Conservation (phyloP, 64 coral and sea anemone genomes). For the Acropora yongei region DNA sequence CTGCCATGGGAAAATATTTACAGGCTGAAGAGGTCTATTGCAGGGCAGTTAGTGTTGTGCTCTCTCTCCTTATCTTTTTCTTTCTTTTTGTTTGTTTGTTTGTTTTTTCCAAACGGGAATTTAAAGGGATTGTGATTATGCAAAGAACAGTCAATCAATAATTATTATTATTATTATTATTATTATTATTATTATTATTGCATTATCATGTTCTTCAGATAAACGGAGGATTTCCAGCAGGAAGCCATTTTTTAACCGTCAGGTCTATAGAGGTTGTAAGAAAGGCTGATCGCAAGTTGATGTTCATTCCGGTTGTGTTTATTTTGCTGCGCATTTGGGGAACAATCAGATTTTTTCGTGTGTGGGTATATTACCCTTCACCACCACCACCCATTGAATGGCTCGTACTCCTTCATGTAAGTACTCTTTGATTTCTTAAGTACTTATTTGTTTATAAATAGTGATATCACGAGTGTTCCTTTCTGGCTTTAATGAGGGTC, state of each 20-base stretch:
- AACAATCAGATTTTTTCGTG: constrained; percentile 68
- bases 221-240: constrained; percentile 18
- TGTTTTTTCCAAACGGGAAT: neutral
- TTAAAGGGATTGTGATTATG: no score
- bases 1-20: neutral
- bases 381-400: neutral
- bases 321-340: constrained; percentile 78
- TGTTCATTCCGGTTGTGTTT: constrained; percentile 73
- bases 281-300: constrained; percentile 63
- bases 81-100: no score
- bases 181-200: no score
- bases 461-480: no score
- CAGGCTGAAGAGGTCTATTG: neutral
- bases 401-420: neutral
- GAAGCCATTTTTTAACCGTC: constrained; percentile 8
- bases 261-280: constrained; percentile 24
- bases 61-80: neutral
- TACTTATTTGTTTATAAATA: no score
- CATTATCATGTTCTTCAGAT: neutral
- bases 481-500: no score
- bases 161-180: no score
- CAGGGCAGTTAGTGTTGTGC: neutral
- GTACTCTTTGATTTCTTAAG: neutral
- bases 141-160: no score
- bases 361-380: neutral